Percentiles rank a stretch among this genome's conserved stretches.
These are phyloP conservation scores for Glaucomys volans DNA, from an alignment of 2,113 vertebrate species.

Conservation along the genomic window DNA sequence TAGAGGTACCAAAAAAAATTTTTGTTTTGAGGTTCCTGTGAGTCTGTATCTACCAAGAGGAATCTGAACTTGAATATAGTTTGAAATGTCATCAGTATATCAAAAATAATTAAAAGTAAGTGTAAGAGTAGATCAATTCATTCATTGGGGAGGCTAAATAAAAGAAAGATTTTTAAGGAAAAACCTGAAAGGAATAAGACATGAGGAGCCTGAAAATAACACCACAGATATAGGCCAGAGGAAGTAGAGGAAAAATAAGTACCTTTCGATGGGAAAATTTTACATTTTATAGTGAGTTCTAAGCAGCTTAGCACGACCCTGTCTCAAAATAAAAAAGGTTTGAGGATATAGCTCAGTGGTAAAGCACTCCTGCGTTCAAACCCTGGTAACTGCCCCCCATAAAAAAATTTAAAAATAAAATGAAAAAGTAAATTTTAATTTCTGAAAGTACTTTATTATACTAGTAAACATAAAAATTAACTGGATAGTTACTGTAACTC, in stretches of 20 bases:
- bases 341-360: too few species aligned
- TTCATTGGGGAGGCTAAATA: not conserved
- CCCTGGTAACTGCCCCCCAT: not conserved
- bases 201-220: too few species aligned
- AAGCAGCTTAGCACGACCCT: not conserved
- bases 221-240: not conserved
- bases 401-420: not conserved
- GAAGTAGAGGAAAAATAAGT: not conserved
- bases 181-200: not conserved
- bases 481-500: not conserved
- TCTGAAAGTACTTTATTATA: not conserved
- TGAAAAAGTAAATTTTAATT: not conserved
- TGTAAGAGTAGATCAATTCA: not conserved
- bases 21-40: not conserved
- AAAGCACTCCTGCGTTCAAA: not conserved
- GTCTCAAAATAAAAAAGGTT: not conserved
- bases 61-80: not conserved
- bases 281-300: not conserved
- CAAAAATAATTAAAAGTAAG: not conserved
- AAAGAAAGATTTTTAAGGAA: not conserved
- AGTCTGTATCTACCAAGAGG: not conserved
- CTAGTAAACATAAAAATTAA: not conserved
- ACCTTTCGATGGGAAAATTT: not conserved
- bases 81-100: not conserved
- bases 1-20: not conserved